Base-by-base conservation (phyloP, 2,888 invertebrate species). In the Coenonympha glycerion region DNA sequence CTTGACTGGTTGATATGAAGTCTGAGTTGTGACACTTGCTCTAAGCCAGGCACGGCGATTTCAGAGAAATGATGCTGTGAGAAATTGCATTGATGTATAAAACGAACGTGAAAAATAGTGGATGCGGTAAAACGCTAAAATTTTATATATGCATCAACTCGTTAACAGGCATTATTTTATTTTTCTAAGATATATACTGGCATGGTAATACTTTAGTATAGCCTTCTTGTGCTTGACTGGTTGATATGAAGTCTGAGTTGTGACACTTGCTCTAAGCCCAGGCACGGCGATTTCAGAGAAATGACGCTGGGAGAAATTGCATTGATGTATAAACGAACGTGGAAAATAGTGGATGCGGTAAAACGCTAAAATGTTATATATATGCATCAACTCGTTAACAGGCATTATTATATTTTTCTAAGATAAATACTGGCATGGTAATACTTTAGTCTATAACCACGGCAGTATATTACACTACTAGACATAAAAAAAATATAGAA, bases 261-360 rank as follows among this genome's bases (percentile, higher is more conserved):
- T 52, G 55, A 49, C 55, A 49, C 46, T 49, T 34, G 52, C 46
- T 39, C 24, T 39, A 18, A 46, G 41, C 33, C n/a, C 36, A 46
- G 41, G 28, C 36, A 33, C 28, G 47, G 34, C 33, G 39, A 53
- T 39, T 55, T 52, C 55, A 53, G 40, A 55, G 53, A 55, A 55
- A 36, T 21, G 47, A 15, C 24, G 46, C 30, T 47, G 26, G 15
- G 42, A 41, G 44, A 55, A 47, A 42, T 36, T 47, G 31, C 37
- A 46, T 4, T 6, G 33, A 37, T 26, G 22, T 15, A 19, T 19
- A 26, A 34, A 44, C 13, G 19, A 24, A n/a, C n/a, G 22, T 9
- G 26, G 5, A 30, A 13, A 34, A 11, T 9, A 28, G 36, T 47
- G 31, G 47, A 53, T 26, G 37, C 11, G 52, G 45, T 6, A 49